Evolutionary conservation across 35 echinoderm and acorn worm species (phyloP).

Genomic region (Stichopus chloronotus): DNA sequence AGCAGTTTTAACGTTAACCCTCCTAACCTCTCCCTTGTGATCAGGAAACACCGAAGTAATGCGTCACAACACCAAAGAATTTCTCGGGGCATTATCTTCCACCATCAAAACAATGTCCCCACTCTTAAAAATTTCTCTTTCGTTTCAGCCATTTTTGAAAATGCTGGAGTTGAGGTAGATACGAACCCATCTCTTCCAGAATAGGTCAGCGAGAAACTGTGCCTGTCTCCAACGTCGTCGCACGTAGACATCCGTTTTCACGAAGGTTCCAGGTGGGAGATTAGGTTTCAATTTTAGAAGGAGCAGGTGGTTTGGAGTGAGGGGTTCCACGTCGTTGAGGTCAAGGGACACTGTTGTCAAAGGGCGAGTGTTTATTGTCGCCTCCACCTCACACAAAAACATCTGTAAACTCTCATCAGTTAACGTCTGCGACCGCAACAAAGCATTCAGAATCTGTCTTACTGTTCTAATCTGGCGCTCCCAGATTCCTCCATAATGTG

Average conservation of each 20-base stretch:
- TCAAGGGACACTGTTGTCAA: slow-evolving; percentile 45
- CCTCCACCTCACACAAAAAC: neutral
- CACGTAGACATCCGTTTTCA: slow-evolving; percentile 22
- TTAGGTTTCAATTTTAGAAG: slow-evolving; percentile 45
- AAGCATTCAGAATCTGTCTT: slow-evolving; percentile 47
- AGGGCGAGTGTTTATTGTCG: neutral
- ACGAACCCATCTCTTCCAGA: slow-evolving; percentile 29
- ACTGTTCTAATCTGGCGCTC: slow-evolving; percentile 71
- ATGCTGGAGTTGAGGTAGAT: slow-evolving; percentile 23
- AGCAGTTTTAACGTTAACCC: slow-evolving; percentile 21
- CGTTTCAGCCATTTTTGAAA: slow-evolving; percentile 61
- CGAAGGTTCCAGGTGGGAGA: neutral
- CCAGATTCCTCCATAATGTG: slow-evolving; percentile 66
- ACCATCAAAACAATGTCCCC: slow-evolving; percentile 57
- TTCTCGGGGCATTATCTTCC: slow-evolving; percentile 47
- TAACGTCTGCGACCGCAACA: slow-evolving; percentile 25
- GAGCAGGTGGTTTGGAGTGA: slow-evolving; percentile 76
- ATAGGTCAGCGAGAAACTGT: slow-evolving; percentile 25
- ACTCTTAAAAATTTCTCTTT: slow-evolving; percentile 40
- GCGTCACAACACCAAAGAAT: slow-evolving; percentile 45
- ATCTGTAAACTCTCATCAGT: slow-evolving; percentile 28
- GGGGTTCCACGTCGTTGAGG: slow-evolving; percentile 44
- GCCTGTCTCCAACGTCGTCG: slow-evolving; percentile 30
- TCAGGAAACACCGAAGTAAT: slow-evolving; percentile 3
- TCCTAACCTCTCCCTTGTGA: slow-evolving; percentile 10